These are phyloP conservation scores for Cheilosia variabilis DNA, from an alignment of 2,888 invertebrate species.

Conservation along the genomic window DNA sequence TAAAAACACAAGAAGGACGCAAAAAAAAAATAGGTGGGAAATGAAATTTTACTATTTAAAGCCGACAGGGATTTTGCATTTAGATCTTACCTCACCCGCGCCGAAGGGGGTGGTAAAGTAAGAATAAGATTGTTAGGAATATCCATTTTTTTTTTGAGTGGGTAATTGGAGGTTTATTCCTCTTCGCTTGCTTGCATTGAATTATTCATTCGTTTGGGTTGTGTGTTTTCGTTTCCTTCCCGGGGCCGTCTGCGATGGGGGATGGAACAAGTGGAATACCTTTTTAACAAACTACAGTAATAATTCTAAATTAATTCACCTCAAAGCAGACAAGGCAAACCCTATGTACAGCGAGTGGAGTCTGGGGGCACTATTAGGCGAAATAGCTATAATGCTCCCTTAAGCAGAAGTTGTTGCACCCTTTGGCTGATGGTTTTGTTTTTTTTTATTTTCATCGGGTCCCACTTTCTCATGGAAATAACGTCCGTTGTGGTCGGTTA, in stretches of 20 bases:
- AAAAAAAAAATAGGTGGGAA: slow-evolving; percentile 28
- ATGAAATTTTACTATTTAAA: slow-evolving; percentile 68
- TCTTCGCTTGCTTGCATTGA: slow-evolving; percentile 13
- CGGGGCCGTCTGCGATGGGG: background rate
- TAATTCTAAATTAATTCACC: slow-evolving; percentile 68
- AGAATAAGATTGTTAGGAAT: slow-evolving; percentile 15
- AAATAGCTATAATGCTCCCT: slow-evolving; percentile 37
- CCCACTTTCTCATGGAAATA: slow-evolving; percentile 25
- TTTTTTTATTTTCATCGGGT: background rate
- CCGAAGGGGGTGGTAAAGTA: slow-evolving; percentile 19
- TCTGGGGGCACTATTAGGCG: slow-evolving; percentile 18
- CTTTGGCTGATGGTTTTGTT: slow-evolving; percentile 22
- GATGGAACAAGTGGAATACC: background rate
- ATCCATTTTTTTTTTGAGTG: background rate
- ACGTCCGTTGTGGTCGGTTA: slow-evolving; percentile 82
- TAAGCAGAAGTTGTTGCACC: slow-evolving; percentile 64
- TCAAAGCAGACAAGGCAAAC: slow-evolving; percentile 1
- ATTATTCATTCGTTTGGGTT: slow-evolving; percentile 52
- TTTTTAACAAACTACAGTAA: slow-evolving; percentile 47
- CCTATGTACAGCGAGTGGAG: background rate
- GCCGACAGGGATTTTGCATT: slow-evolving; percentile 67
- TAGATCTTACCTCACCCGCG: slow-evolving; percentile 24
- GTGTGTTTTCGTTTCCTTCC: background rate
- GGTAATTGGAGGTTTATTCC: slow-evolving; percentile 42
- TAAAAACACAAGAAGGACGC: background rate